A percentile compares a stretch with the other conserved stretches of the same genome.
phyloP scores from a whole-genome alignment of 2,797 vertebrate genomes.

The Sylvia borin region DNA sequence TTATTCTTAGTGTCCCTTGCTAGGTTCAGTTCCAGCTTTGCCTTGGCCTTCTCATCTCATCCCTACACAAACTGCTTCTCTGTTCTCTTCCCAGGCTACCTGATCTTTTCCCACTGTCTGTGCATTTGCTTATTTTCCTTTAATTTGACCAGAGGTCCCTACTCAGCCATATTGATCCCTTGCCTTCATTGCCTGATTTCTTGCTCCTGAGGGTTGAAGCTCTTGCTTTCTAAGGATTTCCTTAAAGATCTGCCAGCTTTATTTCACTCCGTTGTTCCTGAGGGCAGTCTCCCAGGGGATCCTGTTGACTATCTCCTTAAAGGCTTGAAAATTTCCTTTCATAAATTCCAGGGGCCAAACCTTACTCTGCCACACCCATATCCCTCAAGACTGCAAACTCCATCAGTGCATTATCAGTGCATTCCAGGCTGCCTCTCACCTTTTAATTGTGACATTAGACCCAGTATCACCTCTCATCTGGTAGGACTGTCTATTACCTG shows the following conservation, averaged over 20 bases:
- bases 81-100: not conserved
- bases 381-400: not conserved
- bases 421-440: not conserved
- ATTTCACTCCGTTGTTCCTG: not conserved
- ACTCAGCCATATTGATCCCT: not conserved
- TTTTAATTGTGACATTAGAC: not conserved
- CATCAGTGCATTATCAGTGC: no score
- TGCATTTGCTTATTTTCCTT: not conserved
- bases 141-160: not conserved
- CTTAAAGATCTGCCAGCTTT: not conserved
- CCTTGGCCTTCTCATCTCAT: not conserved
- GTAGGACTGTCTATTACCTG: not conserved
- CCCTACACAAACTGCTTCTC: not conserved
- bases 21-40: not conserved
- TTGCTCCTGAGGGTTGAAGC: not conserved
- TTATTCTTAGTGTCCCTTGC: fast-evolving
- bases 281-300: not conserved
- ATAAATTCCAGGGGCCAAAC: not conserved
- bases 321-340: not conserved
- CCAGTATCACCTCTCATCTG: fast-evolving
- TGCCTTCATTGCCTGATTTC: not conserved
- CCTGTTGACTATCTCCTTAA: not conserved
- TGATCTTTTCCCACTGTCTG: not conserved
- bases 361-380: not conserved
- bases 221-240: not conserved